Base-by-base conservation (phyloP, 2,888 invertebrate genomes). In the Biston betularia region DNA sequence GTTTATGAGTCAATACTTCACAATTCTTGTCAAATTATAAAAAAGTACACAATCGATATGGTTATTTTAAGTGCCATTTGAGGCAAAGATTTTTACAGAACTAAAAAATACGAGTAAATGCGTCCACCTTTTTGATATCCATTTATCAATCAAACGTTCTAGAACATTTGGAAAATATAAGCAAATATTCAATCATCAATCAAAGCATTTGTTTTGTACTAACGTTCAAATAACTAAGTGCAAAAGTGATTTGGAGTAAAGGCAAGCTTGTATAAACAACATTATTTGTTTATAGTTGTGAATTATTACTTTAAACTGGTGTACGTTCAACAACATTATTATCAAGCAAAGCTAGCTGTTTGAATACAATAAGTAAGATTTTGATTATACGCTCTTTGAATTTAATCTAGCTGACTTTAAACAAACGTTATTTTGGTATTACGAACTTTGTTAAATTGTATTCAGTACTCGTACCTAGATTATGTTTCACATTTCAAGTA, bases 111-210 rank as follows among this genome's bases (percentile, higher is more conserved):
- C 56, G 9, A 35, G 9, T 45, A 35, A 35, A 35, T 35, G 11
- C 6, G 11, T 46, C 2, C 35, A 56, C 34, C n/a, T 56, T 46
- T 40, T 56, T 57, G 44, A 35, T 45, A 65, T 40, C 15, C 48
- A 62, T 65, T 52, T 65, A 57, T 65, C 55, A 63, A 62, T 64
- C 68, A 53, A 38, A 49, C 59, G 59, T 62, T 60, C 40, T 55
- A 55, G 55, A 66, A 55, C 49, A 59, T 66, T 63, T 49, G 45
- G 35, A 54, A 53, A 38, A 33, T 33, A 61, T 65, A 71, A 69
- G 68, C 69, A 71, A 67, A 65, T 65, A 55, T 60, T 67, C 71
- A 69, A 60, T 67, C 69, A 65, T 65, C 67, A 62, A 67, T 69
- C 64, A 60, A 15, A 40, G 15, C 52, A 52, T 62, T 67, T 65